Evolutionary conservation across 30 jellyfish, hydroid and myxozoan genomes (phyloP), one percentile per base, ranked within the genome.

Genomic region (Nemopilema nomurai): DNA sequence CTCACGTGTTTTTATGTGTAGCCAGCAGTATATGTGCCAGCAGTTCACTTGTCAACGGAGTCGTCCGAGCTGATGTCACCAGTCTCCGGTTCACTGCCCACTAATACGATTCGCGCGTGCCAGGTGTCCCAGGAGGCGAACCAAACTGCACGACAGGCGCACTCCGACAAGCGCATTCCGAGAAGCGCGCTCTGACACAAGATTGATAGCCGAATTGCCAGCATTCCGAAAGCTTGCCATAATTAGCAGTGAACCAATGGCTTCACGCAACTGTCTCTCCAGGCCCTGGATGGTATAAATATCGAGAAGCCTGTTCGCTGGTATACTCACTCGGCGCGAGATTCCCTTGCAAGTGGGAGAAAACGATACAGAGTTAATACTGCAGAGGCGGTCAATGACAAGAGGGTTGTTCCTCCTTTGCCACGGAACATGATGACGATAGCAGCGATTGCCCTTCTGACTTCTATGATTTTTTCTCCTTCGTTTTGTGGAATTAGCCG

Each of bases 171-270:
- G n/a, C n/a, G n/a, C n/a, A n/a, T n/a, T n/a, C n/a, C n/a, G n/a
- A n/a, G n/a, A n/a, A n/a, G n/a, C 25, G 27, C 62, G 51, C 83
- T 21, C 50, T 22, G 21, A 62, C 81, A 66, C 49, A 49, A 57
- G 89, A 80, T 80, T 80, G 89, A 80, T 80, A 16, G 80, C 66
- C 80, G 65, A 80, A 80, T 80, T 80, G 19, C 81, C 31, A 21
- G 81, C 75, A 66, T 67, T 80, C 89, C 89, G 67, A n/a, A 29
- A 66, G 89, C 67, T 77, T 77, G 51, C 65, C 87, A 28, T 77
- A 77, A 77, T 80, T 80, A 66, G 89, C 89, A 64, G 73, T 41
- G 74, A 80, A 80, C 74, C 81, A 67, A 65, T 51, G 22, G 81
- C 16, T 67, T 24, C 89, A 80, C 89, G 89, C 89, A 63, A 80